These are phyloP conservation scores for Drosophila carrolli DNA, from an alignment of 1,140 invertebrate species.

Conservation along the genomic window DNA sequence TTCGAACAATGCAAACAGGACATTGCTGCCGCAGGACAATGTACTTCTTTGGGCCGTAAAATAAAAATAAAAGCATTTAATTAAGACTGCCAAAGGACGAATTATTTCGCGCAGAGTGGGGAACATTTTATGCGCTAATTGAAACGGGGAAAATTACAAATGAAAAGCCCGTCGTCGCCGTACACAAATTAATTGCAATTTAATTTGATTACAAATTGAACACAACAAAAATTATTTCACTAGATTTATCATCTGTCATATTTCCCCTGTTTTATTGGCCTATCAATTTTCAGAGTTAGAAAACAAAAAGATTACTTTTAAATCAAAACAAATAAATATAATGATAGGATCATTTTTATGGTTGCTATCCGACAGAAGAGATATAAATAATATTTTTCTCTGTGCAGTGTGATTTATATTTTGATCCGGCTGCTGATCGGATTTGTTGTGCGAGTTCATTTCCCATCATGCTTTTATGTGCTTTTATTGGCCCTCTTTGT, in stretches of 20 bases:
- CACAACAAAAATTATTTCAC: background rate
- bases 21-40: conserved; percentile 29
- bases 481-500: conserved; percentile 46
- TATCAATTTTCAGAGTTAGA: too few species aligned
- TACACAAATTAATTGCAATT: conserved; percentile 31
- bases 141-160: conserved; percentile 13
- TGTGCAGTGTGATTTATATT: conserved; percentile 19
- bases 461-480: conserved; percentile 41
- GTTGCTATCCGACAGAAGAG: too few species aligned
- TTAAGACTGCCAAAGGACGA: conserved; percentile 35
- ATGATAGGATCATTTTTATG: too few species aligned
- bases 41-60: conserved; percentile 44
- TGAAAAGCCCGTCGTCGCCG: background rate
- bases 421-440: conserved; percentile 39
- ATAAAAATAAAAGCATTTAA: conserved; percentile 45
- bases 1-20: conserved; percentile 46
- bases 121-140: conserved; percentile 26
- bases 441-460: conserved; percentile 21
- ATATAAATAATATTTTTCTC: background rate
- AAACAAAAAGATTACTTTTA: too few species aligned
- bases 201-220: conserved; percentile 22
- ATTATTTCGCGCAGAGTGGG: conserved; percentile 6
- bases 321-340: too few species aligned
- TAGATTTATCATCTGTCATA: background rate
- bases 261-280: too few species aligned